Evolutionary conservation across 2,888 invertebrate species (phyloP).

Genomic region (Leptinotarsa rubiginosa): DNA sequence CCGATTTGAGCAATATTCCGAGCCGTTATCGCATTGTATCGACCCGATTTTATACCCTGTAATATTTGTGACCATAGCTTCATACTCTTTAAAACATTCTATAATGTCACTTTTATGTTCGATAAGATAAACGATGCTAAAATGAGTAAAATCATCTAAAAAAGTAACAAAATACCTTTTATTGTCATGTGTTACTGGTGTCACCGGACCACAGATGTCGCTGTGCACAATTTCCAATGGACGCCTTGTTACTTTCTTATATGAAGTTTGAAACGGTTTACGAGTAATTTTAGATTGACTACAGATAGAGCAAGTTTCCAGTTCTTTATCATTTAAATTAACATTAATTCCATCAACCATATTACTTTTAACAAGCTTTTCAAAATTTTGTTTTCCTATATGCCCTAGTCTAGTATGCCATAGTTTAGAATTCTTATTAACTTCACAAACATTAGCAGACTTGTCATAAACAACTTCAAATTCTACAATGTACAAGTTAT

Average conservation of each 20-base stretch:
- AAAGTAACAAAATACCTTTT: conserved; percentile 28
- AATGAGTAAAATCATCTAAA: conserved; percentile 34
- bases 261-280: not conserved
- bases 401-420: conserved; percentile 27
- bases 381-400: conserved; percentile 25
- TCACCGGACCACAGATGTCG: not conserved
- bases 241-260: conserved; percentile 4
- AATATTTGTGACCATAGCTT: conserved; percentile 32
- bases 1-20: conserved; percentile 30
- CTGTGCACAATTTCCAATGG: not conserved
- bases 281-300: not conserved
- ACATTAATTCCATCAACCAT: conserved; percentile 26
- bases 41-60: conserved; percentile 21
- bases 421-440: conserved; percentile 19
- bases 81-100: conserved; percentile 32
- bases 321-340: too few relatives aligned
- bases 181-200: not conserved
- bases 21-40: conserved; percentile 32
- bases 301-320: too few relatives aligned
- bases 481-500: not conserved
- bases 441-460: conserved; percentile 22
- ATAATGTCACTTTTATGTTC: conserved; percentile 32
- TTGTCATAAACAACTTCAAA: not conserved
- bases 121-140: conserved; percentile 34
- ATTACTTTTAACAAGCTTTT: conserved; percentile 19